phyloP scores from a whole-genome alignment of 2,888 invertebrate genomes.

The Herminia tarsipennalis region DNA sequence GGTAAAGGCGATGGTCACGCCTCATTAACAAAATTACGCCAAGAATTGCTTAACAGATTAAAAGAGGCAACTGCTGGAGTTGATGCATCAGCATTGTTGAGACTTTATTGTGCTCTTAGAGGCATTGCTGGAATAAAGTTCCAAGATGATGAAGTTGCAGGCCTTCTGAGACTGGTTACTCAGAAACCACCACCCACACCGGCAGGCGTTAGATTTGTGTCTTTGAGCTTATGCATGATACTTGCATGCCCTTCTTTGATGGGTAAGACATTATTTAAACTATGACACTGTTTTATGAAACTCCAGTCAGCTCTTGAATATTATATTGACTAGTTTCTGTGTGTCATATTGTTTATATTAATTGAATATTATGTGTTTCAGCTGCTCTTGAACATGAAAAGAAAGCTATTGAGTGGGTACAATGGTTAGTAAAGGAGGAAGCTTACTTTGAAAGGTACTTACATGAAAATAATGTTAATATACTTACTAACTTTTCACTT shows the following conservation, averaged over 20 bases:
- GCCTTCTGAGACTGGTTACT: conserved; percentile 93
- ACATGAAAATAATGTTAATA: neutral
- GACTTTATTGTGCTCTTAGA: conserved; percentile 96
- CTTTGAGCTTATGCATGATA: conserved; percentile 96
- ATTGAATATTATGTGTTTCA: conserved; percentile 42
- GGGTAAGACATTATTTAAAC: conserved; percentile 78
- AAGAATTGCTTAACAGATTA: conserved; percentile 91
- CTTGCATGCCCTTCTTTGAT: conserved; percentile 96
- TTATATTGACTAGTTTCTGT: too few relatives aligned
- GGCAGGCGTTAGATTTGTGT: conserved; percentile 96
- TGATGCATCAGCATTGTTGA: conserved; percentile 94
- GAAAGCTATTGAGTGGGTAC: conserved; percentile 96
- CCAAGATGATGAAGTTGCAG: conserved; percentile 95
- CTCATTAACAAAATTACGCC: conserved; percentile 89
- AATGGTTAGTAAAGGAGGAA: conserved; percentile 96
- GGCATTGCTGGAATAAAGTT: conserved; percentile 97
- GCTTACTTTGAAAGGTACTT: conserved; percentile 92
- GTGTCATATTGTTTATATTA: neutral
- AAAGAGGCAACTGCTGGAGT: conserved; percentile 89
- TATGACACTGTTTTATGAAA: neutral
- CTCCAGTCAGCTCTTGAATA: too few relatives aligned
- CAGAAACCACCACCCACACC: conserved; percentile 95
- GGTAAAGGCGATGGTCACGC: conserved; percentile 91
- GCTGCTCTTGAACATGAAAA: conserved; percentile 92
- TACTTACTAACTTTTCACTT: neutral